Percentiles rank a stretch among this genome's conserved stretches.
These are phyloP conservation scores for Euphysa ruthae DNA, from an alignment of 30 jellyfish, hydroid and myxozoan species.

Conservation along the genomic window DNA sequence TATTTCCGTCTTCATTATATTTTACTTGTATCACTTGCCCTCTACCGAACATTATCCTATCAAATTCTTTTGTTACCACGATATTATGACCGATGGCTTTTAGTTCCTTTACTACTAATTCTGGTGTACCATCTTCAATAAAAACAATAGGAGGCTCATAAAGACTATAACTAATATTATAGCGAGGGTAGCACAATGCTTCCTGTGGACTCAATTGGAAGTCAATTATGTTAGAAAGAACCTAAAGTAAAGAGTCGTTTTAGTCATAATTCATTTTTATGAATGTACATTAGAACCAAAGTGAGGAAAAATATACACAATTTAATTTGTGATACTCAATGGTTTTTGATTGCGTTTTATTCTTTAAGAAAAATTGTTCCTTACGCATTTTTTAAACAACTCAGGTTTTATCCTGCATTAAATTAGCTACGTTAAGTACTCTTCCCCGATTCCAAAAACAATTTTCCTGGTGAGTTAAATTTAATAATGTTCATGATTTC, in stretches of 20 bases:
- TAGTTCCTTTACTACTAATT: slow-evolving; percentile 48
- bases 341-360: no score
- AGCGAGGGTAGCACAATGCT: slow-evolving; percentile 79
- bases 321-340: no score
- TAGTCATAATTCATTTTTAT: no score
- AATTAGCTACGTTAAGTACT: no score
- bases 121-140: slow-evolving; percentile 65
- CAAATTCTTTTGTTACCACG: slow-evolving; percentile 38
- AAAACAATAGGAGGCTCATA: slow-evolving; percentile 45
- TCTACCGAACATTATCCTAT: slow-evolving; percentile 57
- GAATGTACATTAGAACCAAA: no score
- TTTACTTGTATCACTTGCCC: slow-evolving; percentile 63
- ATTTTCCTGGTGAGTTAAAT: no score
- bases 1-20: slow-evolving; percentile 29
- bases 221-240: slow-evolving; percentile 75
- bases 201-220: slow-evolving; percentile 78
- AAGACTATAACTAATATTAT: slow-evolving; percentile 21
- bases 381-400: no score
- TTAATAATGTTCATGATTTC: no score
- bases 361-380: no score
- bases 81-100: slow-evolving; percentile 61
- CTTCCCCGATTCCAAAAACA: no score
- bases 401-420: no score
- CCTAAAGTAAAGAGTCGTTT: slow-evolving; percentile 27
- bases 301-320: no score